Conservation (phyloP, 2,797 vertebrate species). For the Schizopygopsis malacanthus region DNA sequence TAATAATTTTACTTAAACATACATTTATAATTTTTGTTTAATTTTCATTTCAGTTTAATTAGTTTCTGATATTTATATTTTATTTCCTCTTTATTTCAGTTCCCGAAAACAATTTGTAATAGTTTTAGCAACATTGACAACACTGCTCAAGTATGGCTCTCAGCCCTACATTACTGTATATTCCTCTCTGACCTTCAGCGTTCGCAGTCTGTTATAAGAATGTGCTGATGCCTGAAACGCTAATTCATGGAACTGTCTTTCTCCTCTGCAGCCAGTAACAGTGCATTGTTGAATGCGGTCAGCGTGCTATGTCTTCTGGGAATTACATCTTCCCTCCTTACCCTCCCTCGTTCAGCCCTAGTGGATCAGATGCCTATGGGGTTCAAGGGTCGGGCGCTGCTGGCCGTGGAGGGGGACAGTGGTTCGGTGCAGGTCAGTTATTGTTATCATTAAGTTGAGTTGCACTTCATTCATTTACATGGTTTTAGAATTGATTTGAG, state of each 20-base stretch:
- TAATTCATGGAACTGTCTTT: neutral
- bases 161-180: neutral
- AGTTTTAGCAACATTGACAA: neutral
- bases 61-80: neutral
- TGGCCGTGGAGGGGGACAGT: slow-evolving; percentile 62
- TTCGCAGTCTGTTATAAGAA: slow-evolving; percentile 12
- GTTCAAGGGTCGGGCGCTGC: slow-evolving; percentile 81
- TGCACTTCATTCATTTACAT: neutral
- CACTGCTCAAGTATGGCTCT: neutral
- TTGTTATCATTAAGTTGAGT: neutral
- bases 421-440: slow-evolving; percentile 62
- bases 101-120: neutral
- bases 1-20: neutral
- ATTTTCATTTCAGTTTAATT: too few species aligned
- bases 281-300: slow-evolving; percentile 70
- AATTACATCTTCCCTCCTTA: slow-evolving; percentile 62
- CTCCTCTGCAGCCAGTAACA: slow-evolving; percentile 56
- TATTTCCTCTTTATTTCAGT: neutral
- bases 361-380: neutral
- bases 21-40: neutral
- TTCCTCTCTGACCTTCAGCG: neutral
- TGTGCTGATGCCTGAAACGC: slow-evolving; percentile 26
- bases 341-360: neutral
- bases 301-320: slow-evolving; percentile 78
- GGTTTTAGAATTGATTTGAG: neutral